Evolutionary conservation across 2,113 vertebrate species (phyloP), one percentile per base, ranked within the genome.

Genomic region (Syngnathus scovelli): DNA sequence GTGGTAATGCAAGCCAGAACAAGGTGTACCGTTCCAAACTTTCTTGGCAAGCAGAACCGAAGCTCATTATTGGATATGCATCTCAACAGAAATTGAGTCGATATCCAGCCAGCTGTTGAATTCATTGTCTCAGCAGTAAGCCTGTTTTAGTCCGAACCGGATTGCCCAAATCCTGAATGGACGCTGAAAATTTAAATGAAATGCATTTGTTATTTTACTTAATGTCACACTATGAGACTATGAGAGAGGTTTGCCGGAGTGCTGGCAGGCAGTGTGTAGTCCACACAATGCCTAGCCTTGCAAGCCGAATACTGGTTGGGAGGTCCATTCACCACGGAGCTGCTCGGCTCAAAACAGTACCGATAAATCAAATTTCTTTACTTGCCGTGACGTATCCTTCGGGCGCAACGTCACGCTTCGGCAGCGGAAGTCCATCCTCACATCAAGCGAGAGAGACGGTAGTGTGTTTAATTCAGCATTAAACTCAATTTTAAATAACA

Each of bases 221-320:
- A 39, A 37, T n/a, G 39, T 67, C 70, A 65, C 12, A 41, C 0
- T 21, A 54, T 43, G 41, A 67, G 46, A 41, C 0, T 21, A 54
- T 43, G 41, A 67, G 46, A 68, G 43, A 58, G 3, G 48, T 63
- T 67, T 38, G 59, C 33, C 12, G 9, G 27, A 52, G 64, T 1
- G 43, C 66, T 78, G 70, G 78, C 66, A 56, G 64, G 43, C 64
- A 12, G n/a, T 49, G 74, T 67, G 23, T 46, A 4, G 46, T 76
- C 7, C 49, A 70, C 68, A 80, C 72, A 86, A 83, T 69, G 74
- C 64, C 66, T 33, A 33, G 27, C 27, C 27, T 33, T 33, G 27
- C 27, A 33, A 33, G 27, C 27, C 27, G 3, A 33, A 33, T 33
- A 33, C 27, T 33, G 27, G 27, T 33, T 33, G 27, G 27, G 27